Conservation (phyloP, 2,888 invertebrate species). For the Notocelia uddmanniana region DNA sequence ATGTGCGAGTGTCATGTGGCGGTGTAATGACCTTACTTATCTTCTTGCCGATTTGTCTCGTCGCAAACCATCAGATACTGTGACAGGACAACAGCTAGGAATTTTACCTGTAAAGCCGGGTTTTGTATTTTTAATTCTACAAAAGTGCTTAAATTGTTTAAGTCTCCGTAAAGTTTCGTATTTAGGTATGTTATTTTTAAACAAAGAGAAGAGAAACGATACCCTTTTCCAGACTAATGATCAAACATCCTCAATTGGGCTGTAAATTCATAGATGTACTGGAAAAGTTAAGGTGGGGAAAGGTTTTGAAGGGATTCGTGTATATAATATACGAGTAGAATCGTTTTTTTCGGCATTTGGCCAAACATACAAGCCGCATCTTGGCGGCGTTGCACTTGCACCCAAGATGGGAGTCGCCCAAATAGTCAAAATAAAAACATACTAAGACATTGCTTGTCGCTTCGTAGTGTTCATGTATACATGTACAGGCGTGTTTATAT, state of each 20-base stretch:
- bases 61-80: slow-evolving; percentile 39
- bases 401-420: too few relatives aligned
- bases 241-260: neutral
- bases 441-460: neutral
- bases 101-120: slow-evolving; percentile 1
- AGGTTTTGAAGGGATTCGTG: neutral
- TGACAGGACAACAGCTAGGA: slow-evolving; percentile 15
- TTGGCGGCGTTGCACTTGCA: too few relatives aligned
- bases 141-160: neutral
- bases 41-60: slow-evolving; percentile 43
- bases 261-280: neutral
- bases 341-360: too few relatives aligned
- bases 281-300: neutral
- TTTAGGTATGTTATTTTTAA: too few relatives aligned
- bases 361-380: too few relatives aligned
- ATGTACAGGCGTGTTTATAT: too few relatives aligned
- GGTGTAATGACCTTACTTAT: slow-evolving; percentile 44
- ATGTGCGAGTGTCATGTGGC: neutral
- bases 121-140: neutral
- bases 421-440: too few relatives aligned
- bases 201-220: too few relatives aligned
- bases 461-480: neutral
- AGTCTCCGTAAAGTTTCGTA: neutral
- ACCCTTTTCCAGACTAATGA: neutral
- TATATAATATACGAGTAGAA: too few relatives aligned